Evolutionary conservation across 2,113 vertebrate genomes (phyloP).

Genomic region (Pituophis catenifer): DNA sequence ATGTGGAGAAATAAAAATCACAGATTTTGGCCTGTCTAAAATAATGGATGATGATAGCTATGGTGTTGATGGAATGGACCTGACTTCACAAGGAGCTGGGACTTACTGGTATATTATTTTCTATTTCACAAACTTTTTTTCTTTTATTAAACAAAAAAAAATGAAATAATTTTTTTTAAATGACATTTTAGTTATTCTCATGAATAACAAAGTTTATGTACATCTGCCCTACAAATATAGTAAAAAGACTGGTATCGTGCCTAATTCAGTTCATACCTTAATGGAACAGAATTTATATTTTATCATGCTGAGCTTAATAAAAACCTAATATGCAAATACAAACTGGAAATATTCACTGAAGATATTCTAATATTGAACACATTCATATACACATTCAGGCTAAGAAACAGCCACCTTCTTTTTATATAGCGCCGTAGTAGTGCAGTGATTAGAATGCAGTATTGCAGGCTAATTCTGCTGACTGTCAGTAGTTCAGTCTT

Average conservation of each 20-base stretch:
- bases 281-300: background rate
- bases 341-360: background rate
- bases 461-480: too few species aligned
- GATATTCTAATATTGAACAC: background rate
- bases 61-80: conserved; percentile 97
- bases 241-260: background rate
- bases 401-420: background rate
- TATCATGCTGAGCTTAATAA: background rate
- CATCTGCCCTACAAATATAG: background rate
- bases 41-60: conserved; percentile 99
- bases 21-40: conserved; percentile 98
- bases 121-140: background rate
- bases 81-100: conserved; percentile 97
- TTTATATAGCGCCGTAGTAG: too few species aligned
- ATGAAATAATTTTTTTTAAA: background rate
- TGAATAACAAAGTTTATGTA: background rate
- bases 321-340: background rate
- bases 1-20: conserved; percentile 99
- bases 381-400: background rate
- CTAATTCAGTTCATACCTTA: background rate
- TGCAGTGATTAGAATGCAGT: too few species aligned
- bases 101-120: conserved; percentile 87
- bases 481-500: too few species aligned
- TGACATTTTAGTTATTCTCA: background rate
- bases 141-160: background rate